Base-by-base conservation (phyloP, 2,888 invertebrate genomes). In the Drosophila kokeensis region DNA sequence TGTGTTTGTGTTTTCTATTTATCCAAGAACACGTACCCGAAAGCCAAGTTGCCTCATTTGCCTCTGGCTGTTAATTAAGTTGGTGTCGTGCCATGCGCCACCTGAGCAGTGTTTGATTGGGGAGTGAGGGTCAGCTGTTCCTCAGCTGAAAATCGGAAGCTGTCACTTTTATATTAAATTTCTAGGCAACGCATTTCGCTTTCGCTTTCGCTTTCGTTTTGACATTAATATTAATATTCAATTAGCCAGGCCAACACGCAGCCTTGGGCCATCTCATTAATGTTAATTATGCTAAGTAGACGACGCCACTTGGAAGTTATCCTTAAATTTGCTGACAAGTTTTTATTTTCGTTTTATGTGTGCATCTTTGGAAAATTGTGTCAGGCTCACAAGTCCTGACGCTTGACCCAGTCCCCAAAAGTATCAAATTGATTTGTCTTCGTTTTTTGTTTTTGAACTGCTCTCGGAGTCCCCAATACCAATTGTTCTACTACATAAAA, bases 191-290 rank as follows among this genome's bases (percentile, higher is more conserved):
- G 59, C 64, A 79, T 64, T 86, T 86, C 55, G 68, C 81, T 63
- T 73, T 24, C 55, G 68, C 81, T 63, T 73, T 24, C 60, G 65
- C 81, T 67, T 74, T 67, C 57, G 63, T 63, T 87, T 88, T 65
- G 81, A 76, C 87, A 88, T 79, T 81, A 83, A 86, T 81, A 88
- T 85, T 83, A 86, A 85, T 89, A 83, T 87, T 85, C 89, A 87
- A 85, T 89, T 89, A 85, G 84, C 55, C 73, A 36, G 50, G 40
- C 65, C 76, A 59, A 58, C 76, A 68, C 68, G 60, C 55, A n/a
- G 60, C 82, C 73, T 60, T 49, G 49, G 63, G 67, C 57, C 59
- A 49, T 68, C 40, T 64, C 76, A 79, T 79, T 62, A 79, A 64
- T 79, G 70, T 75, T 79, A 70, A 78, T 78, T 78, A 79, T 78